These are phyloP conservation scores for Adrianichthys oophorus DNA, from an alignment of 2,797 vertebrate species.

Conservation along the genomic window DNA sequence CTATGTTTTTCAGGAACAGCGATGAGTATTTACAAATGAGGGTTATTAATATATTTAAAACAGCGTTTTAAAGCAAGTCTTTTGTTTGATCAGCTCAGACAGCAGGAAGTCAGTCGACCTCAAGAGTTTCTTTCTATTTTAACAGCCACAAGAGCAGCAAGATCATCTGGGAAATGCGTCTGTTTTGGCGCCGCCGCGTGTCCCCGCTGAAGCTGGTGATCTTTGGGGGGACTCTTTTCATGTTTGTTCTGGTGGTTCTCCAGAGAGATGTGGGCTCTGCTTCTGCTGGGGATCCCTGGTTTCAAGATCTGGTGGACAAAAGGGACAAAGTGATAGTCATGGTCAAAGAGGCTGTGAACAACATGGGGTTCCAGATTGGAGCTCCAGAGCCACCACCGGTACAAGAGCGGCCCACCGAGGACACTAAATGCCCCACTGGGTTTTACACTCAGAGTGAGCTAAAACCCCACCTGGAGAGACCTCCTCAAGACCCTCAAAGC, in stretches of 20 bases:
- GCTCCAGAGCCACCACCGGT: conserved; percentile 73
- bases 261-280: conserved; percentile 77
- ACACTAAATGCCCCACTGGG: conserved; percentile 79
- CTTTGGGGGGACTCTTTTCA: conserved; percentile 79
- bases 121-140: conserved; percentile 8
- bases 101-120: not conserved
- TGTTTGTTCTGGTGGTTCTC: conserved; percentile 87
- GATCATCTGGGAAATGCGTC: conserved; percentile 71
- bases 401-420: conserved; percentile 37
- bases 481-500: conserved; percentile 79
- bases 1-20: not conserved
- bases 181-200: conserved; percentile 79
- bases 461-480: conserved; percentile 83
- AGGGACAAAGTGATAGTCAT: conserved; percentile 85
- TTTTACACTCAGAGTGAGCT: conserved; percentile 85
- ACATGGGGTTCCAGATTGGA: conserved; percentile 89
- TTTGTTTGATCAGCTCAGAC: not conserved
- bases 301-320: conserved; percentile 83
- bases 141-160: conserved; percentile 17
- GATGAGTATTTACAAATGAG: not conserved
- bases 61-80: conserved; percentile 1
- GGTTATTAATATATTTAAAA: not conserved
- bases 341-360: conserved; percentile 87
- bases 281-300: conserved; percentile 81
- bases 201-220: conserved; percentile 83